Base-by-base conservation (phyloP, 2,888 invertebrate species). In the Reticulitermes lucifugus region DNA sequence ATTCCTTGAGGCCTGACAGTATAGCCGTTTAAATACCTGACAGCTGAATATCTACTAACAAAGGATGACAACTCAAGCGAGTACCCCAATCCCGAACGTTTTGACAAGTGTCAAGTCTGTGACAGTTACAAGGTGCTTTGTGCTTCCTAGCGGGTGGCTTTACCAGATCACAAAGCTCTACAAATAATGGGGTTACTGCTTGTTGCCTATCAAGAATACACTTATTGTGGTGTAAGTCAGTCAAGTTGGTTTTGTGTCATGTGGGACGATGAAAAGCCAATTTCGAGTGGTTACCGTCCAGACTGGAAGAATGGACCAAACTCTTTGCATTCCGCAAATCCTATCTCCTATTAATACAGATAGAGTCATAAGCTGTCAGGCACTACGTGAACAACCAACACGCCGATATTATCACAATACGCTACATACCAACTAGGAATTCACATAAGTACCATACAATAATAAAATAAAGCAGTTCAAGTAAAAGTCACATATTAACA, bases 151-250 rank as follows among this genome's bases (percentile, higher is more conserved):
- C 71, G 71, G 71, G 29, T 25, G 71, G 71, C 35, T 71, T 5
- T 9, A 12, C 7, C 73, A 35, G 21, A 41, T 73, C 41, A 41
- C 73, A 65, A 65, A 41, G 14, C 73, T 73, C 73, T 73, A 41
- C 73, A 73, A 73, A 73, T 73, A 73, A 73, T 41, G 73, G 65
- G 65, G n/a, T 65, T 65, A 65, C 65, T 65, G n/a, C 65, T 25
- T 25, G 9, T n/a, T 65, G 12, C 65, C 25, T 14, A 65, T n/a
- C 65, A n/a, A 65, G 25, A 7, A 2, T 25, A n/a, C 2, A n/a
- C 65, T 65, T 25, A 65, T 65, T 65, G 25, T 65, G 7, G 65
- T 10, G n/a, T 25, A 65, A 65, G 65, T 10, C 65, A 65, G 65
- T 25, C 65, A 55, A 65, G 65, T 65, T 65, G 65, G 25, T 65